These are phyloP conservation scores for Apogon hyalosoma DNA, from an alignment of 2,797 vertebrate species.

Conservation along the genomic window DNA sequence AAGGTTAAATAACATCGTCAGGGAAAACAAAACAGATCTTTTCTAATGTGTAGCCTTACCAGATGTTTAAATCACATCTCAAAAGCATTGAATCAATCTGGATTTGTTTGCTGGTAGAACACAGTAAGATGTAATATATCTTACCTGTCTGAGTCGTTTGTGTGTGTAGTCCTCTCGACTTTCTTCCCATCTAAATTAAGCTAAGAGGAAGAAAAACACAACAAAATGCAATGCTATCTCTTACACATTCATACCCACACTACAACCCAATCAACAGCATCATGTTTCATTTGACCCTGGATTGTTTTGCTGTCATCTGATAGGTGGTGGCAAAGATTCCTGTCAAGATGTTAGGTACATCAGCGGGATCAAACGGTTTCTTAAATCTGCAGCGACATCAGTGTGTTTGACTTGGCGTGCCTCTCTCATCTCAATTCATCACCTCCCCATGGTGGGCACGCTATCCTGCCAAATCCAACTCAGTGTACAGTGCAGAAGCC, in stretches of 20 bases:
- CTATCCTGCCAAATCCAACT: conserved; percentile 59
- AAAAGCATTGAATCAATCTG: conserved; percentile 33
- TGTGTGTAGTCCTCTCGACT: conserved; percentile 38
- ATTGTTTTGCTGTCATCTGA: conserved; percentile 53
- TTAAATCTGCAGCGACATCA: conserved; percentile 61
- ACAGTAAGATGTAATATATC: conserved; percentile 52
- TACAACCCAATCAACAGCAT: conserved; percentile 34
- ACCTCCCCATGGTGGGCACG: conserved; percentile 69
- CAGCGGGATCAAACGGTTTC: conserved; percentile 58
- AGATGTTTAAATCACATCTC: conserved; percentile 25
- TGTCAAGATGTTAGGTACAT: conserved; percentile 50
- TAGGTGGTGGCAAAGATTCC: conserved; percentile 41
- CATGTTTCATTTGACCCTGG: conserved; percentile 58
- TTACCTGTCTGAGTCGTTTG: conserved; percentile 30
- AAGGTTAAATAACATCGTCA: too few species aligned
- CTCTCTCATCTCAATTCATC: conserved; percentile 68
- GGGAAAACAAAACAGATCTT: too few species aligned
- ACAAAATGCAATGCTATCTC: conserved; percentile 40
- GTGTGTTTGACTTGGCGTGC: conserved; percentile 59
- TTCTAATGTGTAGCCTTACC: neutral
- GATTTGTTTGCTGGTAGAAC: conserved; percentile 23
- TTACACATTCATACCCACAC: conserved; percentile 4
- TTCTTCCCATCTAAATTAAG: conserved; percentile 53
- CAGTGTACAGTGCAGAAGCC: conserved; percentile 44
- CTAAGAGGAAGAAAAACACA: conserved; percentile 32